Evolutionary conservation across 2,113 vertebrate species (phyloP), one percentile per base, ranked within the genome.

Genomic region (Xiphophorus hellerii): DNA sequence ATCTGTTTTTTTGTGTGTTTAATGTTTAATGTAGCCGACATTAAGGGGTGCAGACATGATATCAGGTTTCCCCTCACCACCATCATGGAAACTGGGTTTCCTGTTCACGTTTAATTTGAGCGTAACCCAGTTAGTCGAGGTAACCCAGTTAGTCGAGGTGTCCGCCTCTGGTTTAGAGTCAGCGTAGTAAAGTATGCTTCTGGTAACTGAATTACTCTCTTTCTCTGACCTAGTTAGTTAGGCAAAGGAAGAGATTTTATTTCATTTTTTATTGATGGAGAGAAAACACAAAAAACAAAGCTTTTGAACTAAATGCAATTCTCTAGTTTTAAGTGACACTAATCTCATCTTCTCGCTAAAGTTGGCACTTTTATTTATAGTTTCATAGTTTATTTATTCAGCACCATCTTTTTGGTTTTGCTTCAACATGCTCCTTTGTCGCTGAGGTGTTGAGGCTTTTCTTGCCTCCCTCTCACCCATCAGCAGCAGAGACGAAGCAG

Each of bases 401-500:
- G 27, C 62, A 44, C 54, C 65, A 33, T 4, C 2, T 22, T 39
- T 10, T 30, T 48, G 51, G 35, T 65, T 54, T 71, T 51, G 8
- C 69, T 42, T 73, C 7, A 71, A 68, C 62, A 60, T 63, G 3
- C 48, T 69, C 29, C 25, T 63, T 58, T 8, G 15, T 64, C 27
- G 33, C 1, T 22, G 51, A 58, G 25, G 25, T 54, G 51, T 31
- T 58, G 0, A 15, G 17, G 64, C 15, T 27, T 39, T 66, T 31
- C 14, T 17, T 27, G 25, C 28, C 62, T 35, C n/a, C 28, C 10
- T 77, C 1, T 0, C 67, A 65, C 78, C 74, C 71, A 76, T 71
- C 33, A 0, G 65, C 64, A 72, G 44, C 22, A 25, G 66, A 61
- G 67, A 74, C 29, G 65, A 79, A 84, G 74, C 83, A 82, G 82